phyloP scores from a whole-genome alignment of 2,888 invertebrate genomes.

The Xanthia icteritia region DNA sequence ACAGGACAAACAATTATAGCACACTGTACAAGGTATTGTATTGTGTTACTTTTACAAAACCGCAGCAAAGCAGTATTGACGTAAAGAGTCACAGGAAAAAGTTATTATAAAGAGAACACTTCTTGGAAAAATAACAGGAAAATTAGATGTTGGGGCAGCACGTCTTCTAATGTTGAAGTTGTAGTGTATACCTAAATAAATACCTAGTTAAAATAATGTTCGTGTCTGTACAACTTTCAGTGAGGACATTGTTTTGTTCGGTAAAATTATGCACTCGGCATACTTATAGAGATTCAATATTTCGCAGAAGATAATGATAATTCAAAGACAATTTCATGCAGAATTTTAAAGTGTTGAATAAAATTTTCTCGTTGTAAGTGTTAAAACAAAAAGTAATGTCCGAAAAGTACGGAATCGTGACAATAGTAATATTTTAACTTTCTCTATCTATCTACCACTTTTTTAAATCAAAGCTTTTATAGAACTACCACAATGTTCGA shows the following conservation, averaged over 20 bases:
- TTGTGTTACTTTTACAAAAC: constrained; percentile 11
- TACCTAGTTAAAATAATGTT: neutral
- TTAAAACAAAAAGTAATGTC: neutral
- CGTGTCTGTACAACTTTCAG: neutral
- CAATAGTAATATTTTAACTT: constrained; percentile 13
- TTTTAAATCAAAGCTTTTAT: constrained; percentile 5
- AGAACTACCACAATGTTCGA: neutral
- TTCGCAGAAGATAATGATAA: neutral
- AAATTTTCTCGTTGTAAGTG: neutral
- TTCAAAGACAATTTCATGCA: neutral
- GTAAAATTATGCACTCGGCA: neutral
- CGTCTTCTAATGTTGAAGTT: neutral
- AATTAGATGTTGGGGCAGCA: neutral
- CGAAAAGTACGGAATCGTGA: constrained; percentile 17
- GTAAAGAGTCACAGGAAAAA: constrained; percentile 1
- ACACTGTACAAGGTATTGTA: neutral
- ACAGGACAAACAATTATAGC: too few species aligned
- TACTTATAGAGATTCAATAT: neutral
- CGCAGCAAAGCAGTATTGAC: constrained; percentile 19
- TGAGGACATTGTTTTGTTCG: neutral
- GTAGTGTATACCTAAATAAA: neutral
- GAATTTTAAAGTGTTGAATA: neutral
- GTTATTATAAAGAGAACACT: neutral
- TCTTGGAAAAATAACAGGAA: constrained; percentile 42
- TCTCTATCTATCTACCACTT: constrained; percentile 3